Percentiles rank a stretch among this genome's conserved stretches.
Conservation (phyloP, 2,797 vertebrate species). For the Parauchenoglanis ngamensis region DNA sequence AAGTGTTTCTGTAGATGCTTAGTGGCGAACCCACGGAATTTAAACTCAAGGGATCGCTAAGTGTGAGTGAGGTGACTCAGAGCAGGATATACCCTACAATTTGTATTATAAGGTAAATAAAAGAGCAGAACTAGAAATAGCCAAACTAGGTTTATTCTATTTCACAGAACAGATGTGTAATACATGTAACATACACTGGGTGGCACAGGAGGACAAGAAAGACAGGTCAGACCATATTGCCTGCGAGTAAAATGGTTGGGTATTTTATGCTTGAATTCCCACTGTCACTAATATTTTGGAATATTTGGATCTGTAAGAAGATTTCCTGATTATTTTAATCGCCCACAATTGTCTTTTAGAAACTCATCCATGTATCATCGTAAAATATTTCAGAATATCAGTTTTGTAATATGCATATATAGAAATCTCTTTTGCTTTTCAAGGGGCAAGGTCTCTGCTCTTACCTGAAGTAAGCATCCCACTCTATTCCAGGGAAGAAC, state of each 20-base stretch:
- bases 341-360: neutral
- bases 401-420: neutral
- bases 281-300: neutral
- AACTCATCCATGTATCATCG: neutral
- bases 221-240: no score
- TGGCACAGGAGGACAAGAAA: slow-evolving; percentile 36
- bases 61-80: neutral
- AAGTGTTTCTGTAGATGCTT: neutral
- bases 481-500: neutral
- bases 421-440: neutral
- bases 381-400: neutral
- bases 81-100: neutral
- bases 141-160: neutral
- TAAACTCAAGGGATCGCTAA: neutral
- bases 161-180: neutral
- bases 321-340: neutral
- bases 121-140: neutral
- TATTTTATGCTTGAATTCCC: neutral
- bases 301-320: neutral
- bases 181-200: slow-evolving; percentile 27
- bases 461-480: no score
- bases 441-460: neutral
- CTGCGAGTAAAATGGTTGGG: neutral
- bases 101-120: neutral
- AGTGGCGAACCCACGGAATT: neutral